A percentile compares a stretch with the other conserved stretches of the same genome.
Conservation (phyloP, 1,140 invertebrate species). For the Drosophila orena region DNA sequence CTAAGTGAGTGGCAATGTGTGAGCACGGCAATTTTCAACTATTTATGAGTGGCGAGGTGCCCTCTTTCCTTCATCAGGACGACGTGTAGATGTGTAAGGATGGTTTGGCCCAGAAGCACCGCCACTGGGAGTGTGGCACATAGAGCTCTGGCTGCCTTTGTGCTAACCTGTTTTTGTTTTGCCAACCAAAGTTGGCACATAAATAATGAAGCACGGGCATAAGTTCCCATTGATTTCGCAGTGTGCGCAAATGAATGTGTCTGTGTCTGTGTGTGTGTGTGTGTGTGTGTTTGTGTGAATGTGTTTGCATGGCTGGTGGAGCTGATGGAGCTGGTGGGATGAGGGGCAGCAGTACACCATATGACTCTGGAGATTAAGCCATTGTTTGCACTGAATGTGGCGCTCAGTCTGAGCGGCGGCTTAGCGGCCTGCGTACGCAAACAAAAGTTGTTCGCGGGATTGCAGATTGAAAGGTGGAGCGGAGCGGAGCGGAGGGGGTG, state of each 20-base stretch:
- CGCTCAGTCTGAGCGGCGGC: conserved; percentile 67
- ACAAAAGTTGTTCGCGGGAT: conserved; percentile 41
- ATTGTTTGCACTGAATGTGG: conserved; percentile 70
- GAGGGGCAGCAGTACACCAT: conserved; percentile 43
- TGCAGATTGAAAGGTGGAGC: conserved; percentile 6
- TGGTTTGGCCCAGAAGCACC: conserved; percentile 1
- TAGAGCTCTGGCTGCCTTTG: conserved; percentile 39
- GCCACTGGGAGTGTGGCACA: conserved; percentile 10
- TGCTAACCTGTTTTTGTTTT: conserved; percentile 53
- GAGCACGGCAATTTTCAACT: conserved; percentile 68
- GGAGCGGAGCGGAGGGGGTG: conserved; percentile 5
- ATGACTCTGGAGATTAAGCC: conserved; percentile 82
- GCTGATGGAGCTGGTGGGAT: too few species aligned
- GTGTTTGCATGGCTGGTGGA: conserved; percentile 3
- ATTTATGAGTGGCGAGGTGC: conserved; percentile 58
- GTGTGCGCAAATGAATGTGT: conserved; percentile 40
- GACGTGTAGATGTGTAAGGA: conserved; percentile 25
- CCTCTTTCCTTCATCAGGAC: neutral
- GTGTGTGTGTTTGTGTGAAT: conserved; percentile 21
- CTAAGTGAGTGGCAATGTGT: conserved; percentile 63
- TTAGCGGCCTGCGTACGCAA: conserved; percentile 70
- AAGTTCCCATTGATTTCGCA: conserved; percentile 75
- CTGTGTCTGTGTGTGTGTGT: conserved; percentile 10
- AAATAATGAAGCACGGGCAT: conserved; percentile 73
- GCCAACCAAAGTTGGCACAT: conserved; percentile 67